Percentiles rank a stretch among this genome's conserved stretches.
Conservation (phyloP, 2,797 vertebrate species). For the Dipus sagitta region DNA sequence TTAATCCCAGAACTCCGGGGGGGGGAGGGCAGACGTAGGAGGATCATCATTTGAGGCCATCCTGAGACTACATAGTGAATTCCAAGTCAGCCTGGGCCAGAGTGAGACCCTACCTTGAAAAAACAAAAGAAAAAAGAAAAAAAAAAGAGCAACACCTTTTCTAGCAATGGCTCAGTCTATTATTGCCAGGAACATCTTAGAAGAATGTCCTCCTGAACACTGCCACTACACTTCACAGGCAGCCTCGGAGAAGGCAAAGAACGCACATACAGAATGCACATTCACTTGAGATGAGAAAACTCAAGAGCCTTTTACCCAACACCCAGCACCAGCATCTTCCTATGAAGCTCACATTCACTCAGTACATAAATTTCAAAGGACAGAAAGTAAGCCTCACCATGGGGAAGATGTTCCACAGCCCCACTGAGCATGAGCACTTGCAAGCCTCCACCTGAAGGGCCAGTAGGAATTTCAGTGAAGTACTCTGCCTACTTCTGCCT, state of each 20-base stretch:
- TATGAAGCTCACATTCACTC: not conserved
- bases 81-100: no score
- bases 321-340: not conserved
- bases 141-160: not conserved
- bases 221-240: not conserved
- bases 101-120: no score
- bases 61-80: no score
- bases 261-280: no score
- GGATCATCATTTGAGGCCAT: no score
- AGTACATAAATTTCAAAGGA: not conserved
- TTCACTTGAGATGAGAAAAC: not conserved
- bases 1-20: no score
- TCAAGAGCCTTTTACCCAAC: not conserved
- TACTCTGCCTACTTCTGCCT: not conserved
- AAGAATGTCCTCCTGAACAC: not conserved
- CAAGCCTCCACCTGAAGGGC: not conserved
- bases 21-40: no score
- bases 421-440: accelerated
- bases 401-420: accelerated
- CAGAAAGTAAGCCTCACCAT: accelerated
- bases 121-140: no score
- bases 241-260: not conserved
- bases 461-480: not conserved
- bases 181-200: not conserved
- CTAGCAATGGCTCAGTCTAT: not conserved